These are phyloP conservation scores for Drosophila kohkoa DNA, from an alignment of 1,140 invertebrate genomes.

Conservation along the genomic window DNA sequence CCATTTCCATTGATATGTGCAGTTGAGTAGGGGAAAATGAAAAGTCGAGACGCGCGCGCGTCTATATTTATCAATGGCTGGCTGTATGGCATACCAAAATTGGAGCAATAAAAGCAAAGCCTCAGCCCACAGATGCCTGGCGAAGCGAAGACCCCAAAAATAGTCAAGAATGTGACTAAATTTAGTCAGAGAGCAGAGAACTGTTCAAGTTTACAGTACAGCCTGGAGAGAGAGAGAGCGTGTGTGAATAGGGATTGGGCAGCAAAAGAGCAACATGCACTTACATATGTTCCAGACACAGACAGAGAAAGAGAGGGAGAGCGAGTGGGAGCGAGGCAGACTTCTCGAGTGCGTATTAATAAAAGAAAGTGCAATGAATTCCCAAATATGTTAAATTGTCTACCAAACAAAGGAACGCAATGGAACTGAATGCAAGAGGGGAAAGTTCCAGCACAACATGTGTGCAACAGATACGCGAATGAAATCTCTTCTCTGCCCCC, in stretches of 20 bases:
- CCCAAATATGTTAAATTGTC: slow-evolving; percentile 83
- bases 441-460: slow-evolving; percentile 47
- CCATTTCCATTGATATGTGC: slow-evolving; percentile 65
- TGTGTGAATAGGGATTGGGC: not conserved
- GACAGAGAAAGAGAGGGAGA: not conserved
- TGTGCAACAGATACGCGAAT: slow-evolving; percentile 75
- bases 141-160: slow-evolving; percentile 41
- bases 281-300: slow-evolving; percentile 72
- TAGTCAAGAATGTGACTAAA: slow-evolving; percentile 79
- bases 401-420: slow-evolving; percentile 73
- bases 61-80: slow-evolving; percentile 79
- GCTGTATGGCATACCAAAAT: slow-evolving; percentile 70
- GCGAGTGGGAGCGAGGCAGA: slow-evolving; percentile 32
- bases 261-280: slow-evolving; percentile 41
- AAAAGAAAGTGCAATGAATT: slow-evolving; percentile 83
- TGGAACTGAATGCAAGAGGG: not conserved
- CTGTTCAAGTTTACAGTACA: slow-evolving; percentile 38
- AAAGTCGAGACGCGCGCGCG: slow-evolving; percentile 2
- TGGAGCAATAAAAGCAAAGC: slow-evolving; percentile 71
- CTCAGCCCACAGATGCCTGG: slow-evolving; percentile 57
- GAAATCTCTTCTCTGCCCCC: slow-evolving; percentile 21
- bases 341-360: slow-evolving; percentile 75
- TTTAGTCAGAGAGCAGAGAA: slow-evolving; percentile 56
- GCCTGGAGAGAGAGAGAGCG: slow-evolving; percentile 3
- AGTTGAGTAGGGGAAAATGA: slow-evolving; percentile 12